Evolutionary conservation across 1,140 invertebrate genomes (phyloP).

Genomic region (Myzus persicae): DNA sequence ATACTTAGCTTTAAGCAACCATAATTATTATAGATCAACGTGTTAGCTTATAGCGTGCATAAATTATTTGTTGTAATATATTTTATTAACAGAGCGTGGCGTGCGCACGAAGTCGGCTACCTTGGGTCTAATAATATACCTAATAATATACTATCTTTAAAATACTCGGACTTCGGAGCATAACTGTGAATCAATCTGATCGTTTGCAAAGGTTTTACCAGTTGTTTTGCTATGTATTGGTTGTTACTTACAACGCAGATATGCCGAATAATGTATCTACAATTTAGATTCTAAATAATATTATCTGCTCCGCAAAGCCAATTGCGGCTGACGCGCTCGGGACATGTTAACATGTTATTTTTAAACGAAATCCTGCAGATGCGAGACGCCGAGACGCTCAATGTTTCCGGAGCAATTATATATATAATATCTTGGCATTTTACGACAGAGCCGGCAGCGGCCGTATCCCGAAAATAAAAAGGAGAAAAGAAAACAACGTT

Average conservation of each 20-base stretch:
- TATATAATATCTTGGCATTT: background rate
- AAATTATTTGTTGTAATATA: background rate
- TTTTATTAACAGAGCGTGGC: background rate
- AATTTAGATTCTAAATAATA: too few relatives aligned
- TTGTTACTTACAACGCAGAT: background rate
- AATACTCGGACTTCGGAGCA: background rate
- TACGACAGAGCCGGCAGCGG: background rate
- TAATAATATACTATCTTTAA: too few relatives aligned
- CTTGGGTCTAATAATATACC: background rate
- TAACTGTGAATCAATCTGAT: background rate
- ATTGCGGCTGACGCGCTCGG: background rate
- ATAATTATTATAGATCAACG: too few relatives aligned
- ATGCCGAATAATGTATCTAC: background rate
- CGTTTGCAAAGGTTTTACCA: background rate
- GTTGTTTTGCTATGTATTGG: background rate
- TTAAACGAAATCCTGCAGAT: conserved; percentile 7
- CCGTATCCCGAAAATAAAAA: background rate
- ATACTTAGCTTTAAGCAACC: too few relatives aligned
- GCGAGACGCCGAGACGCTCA: background rate
- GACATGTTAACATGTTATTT: conserved; percentile 16
- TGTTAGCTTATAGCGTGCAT: too few relatives aligned
- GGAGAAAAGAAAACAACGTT: background rate
- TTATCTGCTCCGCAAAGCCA: background rate
- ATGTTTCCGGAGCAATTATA: background rate
- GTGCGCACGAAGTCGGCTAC: background rate